Evolutionary conservation across 2,888 invertebrate genomes (phyloP).

Genomic region (Odontocerum albicorne): DNA sequence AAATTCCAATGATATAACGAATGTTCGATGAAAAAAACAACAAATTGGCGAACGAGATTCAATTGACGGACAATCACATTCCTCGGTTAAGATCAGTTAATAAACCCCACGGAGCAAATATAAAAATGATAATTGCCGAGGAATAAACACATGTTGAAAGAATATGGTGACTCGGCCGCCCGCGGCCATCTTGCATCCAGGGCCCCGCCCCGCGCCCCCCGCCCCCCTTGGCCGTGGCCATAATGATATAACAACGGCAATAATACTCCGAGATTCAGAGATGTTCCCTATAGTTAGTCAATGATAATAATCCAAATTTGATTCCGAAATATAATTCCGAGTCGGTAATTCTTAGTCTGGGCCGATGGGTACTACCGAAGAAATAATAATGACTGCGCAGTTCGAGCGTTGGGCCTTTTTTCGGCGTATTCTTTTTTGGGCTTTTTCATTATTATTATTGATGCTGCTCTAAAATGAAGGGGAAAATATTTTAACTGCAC

Average conservation of each 20-base stretch:
- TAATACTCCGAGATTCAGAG: slow-evolving; percentile 6
- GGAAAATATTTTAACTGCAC: no score
- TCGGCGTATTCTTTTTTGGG: not conserved
- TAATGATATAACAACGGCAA: slow-evolving; percentile 29
- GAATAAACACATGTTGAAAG: slow-evolving; percentile 21
- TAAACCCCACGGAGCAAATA: slow-evolving; percentile 22
- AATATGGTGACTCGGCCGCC: slow-evolving; percentile 18
- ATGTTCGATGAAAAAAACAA: not conserved
- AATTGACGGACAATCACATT: slow-evolving; percentile 11
- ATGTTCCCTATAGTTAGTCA: slow-evolving; percentile 21
- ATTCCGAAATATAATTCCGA: slow-evolving; percentile 35
- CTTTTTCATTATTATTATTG: not conserved
- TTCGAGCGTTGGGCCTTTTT: not conserved
- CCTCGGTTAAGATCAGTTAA: slow-evolving; percentile 16
- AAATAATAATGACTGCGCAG: slow-evolving; percentile 7
- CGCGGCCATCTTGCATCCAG: slow-evolving; percentile 18
- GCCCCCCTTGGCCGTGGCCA: not conserved
- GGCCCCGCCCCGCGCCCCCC: slow-evolving; percentile 8
- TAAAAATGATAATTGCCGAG: slow-evolving; percentile 22
- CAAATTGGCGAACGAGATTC: not conserved
- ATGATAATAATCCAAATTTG: slow-evolving; percentile 36
- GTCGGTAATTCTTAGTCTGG: slow-evolving; percentile 13
- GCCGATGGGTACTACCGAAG: not conserved
- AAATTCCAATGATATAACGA: no score
- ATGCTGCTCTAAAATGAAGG: not conserved